Evolutionary conservation across 1,140 invertebrate genomes (phyloP), one percentile per base, ranked within the genome.

Genomic region (Trachymyrmex septentrionalis): DNA sequence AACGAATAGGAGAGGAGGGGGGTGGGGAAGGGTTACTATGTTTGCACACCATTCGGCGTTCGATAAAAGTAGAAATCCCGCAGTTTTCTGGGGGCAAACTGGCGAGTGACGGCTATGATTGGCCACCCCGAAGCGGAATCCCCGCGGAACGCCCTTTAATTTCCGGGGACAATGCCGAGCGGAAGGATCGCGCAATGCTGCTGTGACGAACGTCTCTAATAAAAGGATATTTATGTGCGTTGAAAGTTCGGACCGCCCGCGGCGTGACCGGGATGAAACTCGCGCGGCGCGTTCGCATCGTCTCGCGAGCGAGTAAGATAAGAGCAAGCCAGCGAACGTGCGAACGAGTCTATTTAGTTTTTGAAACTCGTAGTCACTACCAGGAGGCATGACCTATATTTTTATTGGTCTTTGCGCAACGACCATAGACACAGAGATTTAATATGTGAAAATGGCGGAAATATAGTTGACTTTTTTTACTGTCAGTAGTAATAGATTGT

Each of bases 181-280:
- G 85, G 59, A 87, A 73, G 57, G 75, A 75, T 86, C 21, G 63
- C 53, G 30, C 72, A 24, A 30, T 27, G 7, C 30, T 21, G 48
- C 66, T 76, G 64, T 86, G 78, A 87, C 89, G 69, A 87, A 85
- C 88, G 57, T 87, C 78, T 78, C 63, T 84, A 76, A 90, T 90
- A 87, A 87, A 90, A 90, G 61, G 86, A 87, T 90, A 90, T 87
- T 90, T 90, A 90, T 85, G 80, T 81, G 81, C 75, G 69, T 77
- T 82, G 38, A 90, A 90, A 90, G 78, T 90, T 90, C 38, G 67
- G 69, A 75, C 80, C 69, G 80, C 69, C 80, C 69, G 69, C 55
- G 80, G 55, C 69, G 57, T n/a, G 55, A 57, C 38, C 19, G 38
- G 44, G 80, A 84, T 84, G 69, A 84, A 61, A 75, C 69, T 72